Evolutionary conservation across 2,797 vertebrate species (phyloP).

Genomic region (Semotilus atromaculatus): DNA sequence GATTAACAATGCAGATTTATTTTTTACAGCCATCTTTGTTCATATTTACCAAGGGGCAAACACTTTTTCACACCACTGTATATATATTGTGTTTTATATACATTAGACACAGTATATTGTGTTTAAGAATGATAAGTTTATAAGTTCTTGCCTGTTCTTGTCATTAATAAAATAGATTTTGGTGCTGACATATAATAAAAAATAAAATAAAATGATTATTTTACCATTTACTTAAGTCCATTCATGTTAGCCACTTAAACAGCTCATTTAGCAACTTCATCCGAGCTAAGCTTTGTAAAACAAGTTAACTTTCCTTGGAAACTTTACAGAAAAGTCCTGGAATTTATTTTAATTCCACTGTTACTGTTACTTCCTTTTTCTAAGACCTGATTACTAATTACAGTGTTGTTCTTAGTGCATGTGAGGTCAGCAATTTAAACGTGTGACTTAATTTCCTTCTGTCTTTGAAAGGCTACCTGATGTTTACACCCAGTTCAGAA

Average conservation of each 20-base stretch:
- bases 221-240: background rate
- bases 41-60: too few species aligned
- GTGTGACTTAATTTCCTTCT: background rate
- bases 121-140: too few species aligned
- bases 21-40: too few species aligned
- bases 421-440: background rate
- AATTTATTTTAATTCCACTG: background rate
- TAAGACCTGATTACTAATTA: background rate
- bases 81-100: too few species aligned
- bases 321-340: background rate
- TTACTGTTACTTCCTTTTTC: background rate
- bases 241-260: too few species aligned
- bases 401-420: background rate
- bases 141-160: too few species aligned
- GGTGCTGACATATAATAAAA: background rate
- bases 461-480: conserved; percentile 79
- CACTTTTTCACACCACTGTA: too few species aligned
- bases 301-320: background rate
- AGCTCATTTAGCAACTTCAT: background rate
- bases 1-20: too few species aligned
- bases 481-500: conserved; percentile 86
- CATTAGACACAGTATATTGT: background rate
- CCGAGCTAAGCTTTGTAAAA: background rate
- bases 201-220: background rate
- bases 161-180: background rate